Percentiles rank a stretch among this genome's conserved stretches.
Conservation (phyloP, 1,140 invertebrate species). For the Chionoecetes opilio region DNA sequence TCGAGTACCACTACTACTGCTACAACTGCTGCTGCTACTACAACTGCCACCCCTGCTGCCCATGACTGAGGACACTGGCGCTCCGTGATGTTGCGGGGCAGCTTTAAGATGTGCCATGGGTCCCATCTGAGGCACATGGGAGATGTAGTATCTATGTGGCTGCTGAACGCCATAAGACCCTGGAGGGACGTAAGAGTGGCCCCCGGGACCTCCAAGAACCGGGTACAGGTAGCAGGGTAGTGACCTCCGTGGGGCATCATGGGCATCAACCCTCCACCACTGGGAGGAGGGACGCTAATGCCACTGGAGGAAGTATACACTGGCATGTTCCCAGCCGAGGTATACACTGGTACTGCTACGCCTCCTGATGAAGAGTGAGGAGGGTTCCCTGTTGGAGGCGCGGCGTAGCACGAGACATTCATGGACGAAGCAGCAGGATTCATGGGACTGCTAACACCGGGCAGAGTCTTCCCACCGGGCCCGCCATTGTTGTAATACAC, state of each 20-base stretch:
- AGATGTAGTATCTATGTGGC: slow-evolving; percentile 62
- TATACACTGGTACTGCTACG: slow-evolving; percentile 58
- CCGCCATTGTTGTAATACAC: slow-evolving; percentile 66
- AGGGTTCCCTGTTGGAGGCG: neutral
- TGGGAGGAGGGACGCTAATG: slow-evolving; percentile 71
- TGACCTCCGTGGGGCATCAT: slow-evolving; percentile 69
- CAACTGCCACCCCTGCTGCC: slow-evolving; percentile 77
- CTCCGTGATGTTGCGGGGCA: slow-evolving; percentile 49
- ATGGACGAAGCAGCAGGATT: slow-evolving; percentile 33
- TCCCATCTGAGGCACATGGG: slow-evolving; percentile 54
- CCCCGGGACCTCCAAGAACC: slow-evolving; percentile 51
- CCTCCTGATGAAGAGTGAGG: slow-evolving; percentile 55
- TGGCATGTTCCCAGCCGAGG: slow-evolving; percentile 62
- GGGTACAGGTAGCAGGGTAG: slow-evolving; percentile 68
- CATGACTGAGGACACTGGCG: slow-evolving; percentile 51
- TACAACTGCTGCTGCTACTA: slow-evolving; percentile 79
- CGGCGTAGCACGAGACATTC: slow-evolving; percentile 21
- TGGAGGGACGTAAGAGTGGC: slow-evolving; percentile 66
- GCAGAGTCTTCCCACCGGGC: slow-evolving; percentile 58
- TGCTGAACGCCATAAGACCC: slow-evolving; percentile 67
- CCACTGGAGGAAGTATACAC: slow-evolving; percentile 72
- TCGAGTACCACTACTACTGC: slow-evolving; percentile 68
- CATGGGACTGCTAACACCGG: slow-evolving; percentile 53
- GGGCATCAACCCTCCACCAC: slow-evolving; percentile 63
- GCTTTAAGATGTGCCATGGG: slow-evolving; percentile 54